Evolutionary conservation across 2,113 vertebrate genomes (phyloP).

Genomic region (Clarias magur): DNA sequence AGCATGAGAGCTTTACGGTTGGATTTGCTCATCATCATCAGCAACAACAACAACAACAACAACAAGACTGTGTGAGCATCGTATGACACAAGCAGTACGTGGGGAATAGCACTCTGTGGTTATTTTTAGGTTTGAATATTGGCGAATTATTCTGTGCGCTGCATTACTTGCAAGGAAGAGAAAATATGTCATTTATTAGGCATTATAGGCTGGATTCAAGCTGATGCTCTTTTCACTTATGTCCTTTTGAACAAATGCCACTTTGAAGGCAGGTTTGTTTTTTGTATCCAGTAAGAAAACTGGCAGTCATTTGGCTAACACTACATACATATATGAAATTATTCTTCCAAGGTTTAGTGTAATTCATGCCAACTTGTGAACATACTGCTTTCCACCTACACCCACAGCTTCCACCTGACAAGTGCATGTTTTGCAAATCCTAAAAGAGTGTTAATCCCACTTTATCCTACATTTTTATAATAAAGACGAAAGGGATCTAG

Average conservation of each 20-base stretch:
- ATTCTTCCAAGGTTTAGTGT: neutral
- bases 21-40: slow-evolving; percentile 32
- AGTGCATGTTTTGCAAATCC: neutral
- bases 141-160: neutral
- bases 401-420: neutral
- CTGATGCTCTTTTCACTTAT: neutral
- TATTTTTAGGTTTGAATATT: neutral
- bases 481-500: neutral
- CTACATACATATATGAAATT: neutral
- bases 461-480: neutral
- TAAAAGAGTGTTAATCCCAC: neutral
- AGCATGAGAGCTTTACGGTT: slow-evolving; percentile 28
- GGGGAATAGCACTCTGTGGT: neutral
- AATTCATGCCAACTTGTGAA: neutral
- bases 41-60: slow-evolving; percentile 24
- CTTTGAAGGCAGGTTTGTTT: neutral
- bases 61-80: slow-evolving; percentile 22
- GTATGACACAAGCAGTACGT: slow-evolving; percentile 2
- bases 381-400: neutral
- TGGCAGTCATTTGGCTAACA: neutral
- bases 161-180: neutral
- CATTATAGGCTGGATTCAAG: neutral
- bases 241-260: neutral
- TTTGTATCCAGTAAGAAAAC: neutral
- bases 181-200: neutral